Evolutionary conservation across 2,113 vertebrate genomes (phyloP).

Genomic region (Geococcyx californianus): DNA sequence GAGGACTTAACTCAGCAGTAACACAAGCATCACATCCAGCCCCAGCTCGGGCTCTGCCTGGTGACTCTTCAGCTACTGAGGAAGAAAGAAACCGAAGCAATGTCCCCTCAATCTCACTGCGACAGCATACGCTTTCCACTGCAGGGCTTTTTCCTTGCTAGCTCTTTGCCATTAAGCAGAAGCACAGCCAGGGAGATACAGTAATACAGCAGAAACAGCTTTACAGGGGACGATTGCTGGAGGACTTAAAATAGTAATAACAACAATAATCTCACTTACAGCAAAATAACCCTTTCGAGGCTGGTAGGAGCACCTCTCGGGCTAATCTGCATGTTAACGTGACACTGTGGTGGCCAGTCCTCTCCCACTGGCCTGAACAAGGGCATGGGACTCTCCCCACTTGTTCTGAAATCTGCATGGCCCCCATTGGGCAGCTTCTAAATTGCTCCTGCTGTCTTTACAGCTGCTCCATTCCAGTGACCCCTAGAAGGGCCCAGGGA

Average conservation of each 20-base stretch:
- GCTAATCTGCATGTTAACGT: constrained; percentile 68
- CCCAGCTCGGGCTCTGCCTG: not conserved
- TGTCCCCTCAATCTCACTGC: not conserved
- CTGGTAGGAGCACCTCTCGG: constrained; percentile 8
- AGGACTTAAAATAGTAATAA: not conserved
- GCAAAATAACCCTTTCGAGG: constrained; percentile 4
- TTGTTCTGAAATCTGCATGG: constrained; percentile 60
- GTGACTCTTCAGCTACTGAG: not conserved
- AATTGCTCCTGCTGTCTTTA: constrained; percentile 82
- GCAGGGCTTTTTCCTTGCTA: not conserved
- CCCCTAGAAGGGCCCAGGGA: constrained; percentile 77
- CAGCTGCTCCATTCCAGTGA: constrained; percentile 84
- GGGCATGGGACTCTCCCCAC: constrained; percentile 73
- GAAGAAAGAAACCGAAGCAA: not conserved
- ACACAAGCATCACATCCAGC: not conserved
- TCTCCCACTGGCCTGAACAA: constrained; percentile 57
- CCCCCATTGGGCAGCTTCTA: constrained; percentile 69
- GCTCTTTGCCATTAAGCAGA: not conserved
- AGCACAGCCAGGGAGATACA: not conserved
- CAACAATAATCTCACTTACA: not conserved
- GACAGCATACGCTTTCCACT: not conserved
- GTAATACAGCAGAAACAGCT: not conserved
- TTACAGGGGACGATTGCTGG: not conserved
- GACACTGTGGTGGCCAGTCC: constrained; percentile 43
- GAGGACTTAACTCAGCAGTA: not conserved